Base-by-base conservation (phyloP, 2,888 invertebrate species). In the Poecilus cupreus region DNA sequence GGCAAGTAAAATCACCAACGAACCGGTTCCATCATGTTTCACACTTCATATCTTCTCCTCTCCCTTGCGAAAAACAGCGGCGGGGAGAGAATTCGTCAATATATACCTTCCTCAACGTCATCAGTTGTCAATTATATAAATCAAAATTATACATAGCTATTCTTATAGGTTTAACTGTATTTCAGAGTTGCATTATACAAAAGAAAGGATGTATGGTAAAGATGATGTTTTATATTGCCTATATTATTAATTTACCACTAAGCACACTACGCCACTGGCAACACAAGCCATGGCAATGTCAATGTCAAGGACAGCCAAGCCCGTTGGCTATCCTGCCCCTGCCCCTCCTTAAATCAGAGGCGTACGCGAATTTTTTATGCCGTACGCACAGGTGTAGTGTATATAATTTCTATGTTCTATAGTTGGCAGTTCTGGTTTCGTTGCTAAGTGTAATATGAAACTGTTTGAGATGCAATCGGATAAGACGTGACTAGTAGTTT, bases 241-340 rank as follows among this genome's bases (percentile, higher is more conserved):
- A 10, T 10, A 46, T n/a, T n/a, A n/a, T n/a, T n/a, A 46, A 46
- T 46, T 46, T 46, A 11, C n/a, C 46, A 46, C 8, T 32, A 8
- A 32, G 8, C 43, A n/a, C 13, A 32, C 37, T 68, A 37, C 64
- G 37, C 64, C 37, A 68, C 64, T 68, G 64, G 5, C 18, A 18
- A 18, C 32, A 32, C n/a, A 32, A 22, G 26, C 60, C 39, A 54
- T 32, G 37, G 37, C 57, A 77, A 77, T 60, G 77, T 77, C 77
- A 77, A 77, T 77, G 77, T 77, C 77, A 77, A 77, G 77, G 77
- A 18, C 77, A 77, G 22, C 60, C 22, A 13, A 32, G 18, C 75
- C 75, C 75, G 22, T 37, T 16, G 75, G 75, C 26, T 51, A n/a
- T 18, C 18, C 16, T 51, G n/a, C 37, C 64, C n/a, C 20, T 37